Conservation (phyloP, 1,140 invertebrate species). For the Heliconius himera region DNA sequence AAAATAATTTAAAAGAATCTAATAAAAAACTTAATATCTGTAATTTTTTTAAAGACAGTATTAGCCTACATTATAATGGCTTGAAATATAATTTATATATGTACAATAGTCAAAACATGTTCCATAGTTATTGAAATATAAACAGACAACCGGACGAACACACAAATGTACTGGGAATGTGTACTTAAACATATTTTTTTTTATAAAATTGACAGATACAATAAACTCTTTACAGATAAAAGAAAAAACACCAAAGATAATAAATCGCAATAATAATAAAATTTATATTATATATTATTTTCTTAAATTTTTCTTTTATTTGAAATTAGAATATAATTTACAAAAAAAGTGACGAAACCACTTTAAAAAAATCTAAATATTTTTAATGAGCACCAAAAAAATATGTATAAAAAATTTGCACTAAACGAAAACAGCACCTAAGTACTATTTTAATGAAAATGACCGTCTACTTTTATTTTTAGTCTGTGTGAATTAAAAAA, state of each 20-base stretch:
- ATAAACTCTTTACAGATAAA: neutral
- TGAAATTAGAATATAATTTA: neutral
- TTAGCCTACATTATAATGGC: neutral
- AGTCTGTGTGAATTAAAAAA: neutral
- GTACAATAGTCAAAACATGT: neutral
- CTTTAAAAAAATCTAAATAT: conserved; percentile 5
- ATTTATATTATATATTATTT: neutral
- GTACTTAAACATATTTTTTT: neutral
- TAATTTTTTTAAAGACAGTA: neutral
- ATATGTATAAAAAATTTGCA: conserved; percentile 16
- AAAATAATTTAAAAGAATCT: neutral
- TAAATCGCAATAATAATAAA: neutral
- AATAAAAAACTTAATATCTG: conserved; percentile 1
- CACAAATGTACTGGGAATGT: conserved; percentile 2
- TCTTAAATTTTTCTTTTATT: neutral
- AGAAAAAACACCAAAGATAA: neutral
- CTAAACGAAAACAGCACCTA: conserved; percentile 22
- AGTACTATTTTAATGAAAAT: conserved; percentile 16
- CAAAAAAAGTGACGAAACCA: neutral
- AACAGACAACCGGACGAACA: neutral
- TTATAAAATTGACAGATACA: conserved; percentile 2
- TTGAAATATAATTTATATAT: neutral
- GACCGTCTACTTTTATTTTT: conserved; percentile 1
- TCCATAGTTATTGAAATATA: neutral
- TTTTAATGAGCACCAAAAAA: conserved; percentile 28